Percentiles rank a stretch among this genome's conserved stretches.
Evolutionary conservation across 1,140 invertebrate genomes (phyloP).

Genomic region (Ectropis grisescens): DNA sequence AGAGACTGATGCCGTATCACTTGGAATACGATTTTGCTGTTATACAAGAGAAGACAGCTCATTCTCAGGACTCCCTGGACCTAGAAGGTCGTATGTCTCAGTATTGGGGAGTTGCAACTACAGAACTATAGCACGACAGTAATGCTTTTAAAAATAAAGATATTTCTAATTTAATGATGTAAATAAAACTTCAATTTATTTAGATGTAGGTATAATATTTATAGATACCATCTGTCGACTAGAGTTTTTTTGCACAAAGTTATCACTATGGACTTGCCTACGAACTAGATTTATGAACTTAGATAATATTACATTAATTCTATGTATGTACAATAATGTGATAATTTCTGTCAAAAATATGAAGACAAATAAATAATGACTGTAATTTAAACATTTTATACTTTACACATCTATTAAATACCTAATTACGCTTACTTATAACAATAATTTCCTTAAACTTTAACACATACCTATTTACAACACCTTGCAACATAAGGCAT

Average conservation of each 20-base stretch:
- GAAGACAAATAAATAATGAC: conserved; percentile 4
- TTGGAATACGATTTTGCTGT: conserved; percentile 87
- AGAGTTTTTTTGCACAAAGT: conserved; percentile 64
- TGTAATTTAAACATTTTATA: no score
- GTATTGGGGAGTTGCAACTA: conserved; percentile 89
- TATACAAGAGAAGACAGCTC: conserved; percentile 79
- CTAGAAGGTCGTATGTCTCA: conserved; percentile 86
- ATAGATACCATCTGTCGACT: conserved; percentile 61
- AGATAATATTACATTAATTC: conserved; percentile 28
- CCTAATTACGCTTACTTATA: no score
- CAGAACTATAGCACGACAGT: conserved; percentile 80
- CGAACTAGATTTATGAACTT: conserved; percentile 27
- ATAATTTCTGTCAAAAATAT: conserved; percentile 16
- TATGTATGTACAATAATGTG: conserved; percentile 45
- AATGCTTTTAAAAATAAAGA: conserved; percentile 10
- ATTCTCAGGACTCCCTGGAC: conserved; percentile 78
- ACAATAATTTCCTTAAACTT: no score
- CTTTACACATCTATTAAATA: no score
- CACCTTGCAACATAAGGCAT: no score
- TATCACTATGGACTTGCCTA: conserved; percentile 35
- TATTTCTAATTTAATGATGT: no score
- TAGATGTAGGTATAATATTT: conserved; percentile 52
- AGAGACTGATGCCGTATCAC: conserved; percentile 86
- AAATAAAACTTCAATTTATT: conserved; percentile 56
- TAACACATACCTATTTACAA: no score